Evolutionary conservation across 2,113 vertebrate genomes (phyloP), one percentile per base, ranked within the genome.

Genomic region (Promerops cafer): DNA sequence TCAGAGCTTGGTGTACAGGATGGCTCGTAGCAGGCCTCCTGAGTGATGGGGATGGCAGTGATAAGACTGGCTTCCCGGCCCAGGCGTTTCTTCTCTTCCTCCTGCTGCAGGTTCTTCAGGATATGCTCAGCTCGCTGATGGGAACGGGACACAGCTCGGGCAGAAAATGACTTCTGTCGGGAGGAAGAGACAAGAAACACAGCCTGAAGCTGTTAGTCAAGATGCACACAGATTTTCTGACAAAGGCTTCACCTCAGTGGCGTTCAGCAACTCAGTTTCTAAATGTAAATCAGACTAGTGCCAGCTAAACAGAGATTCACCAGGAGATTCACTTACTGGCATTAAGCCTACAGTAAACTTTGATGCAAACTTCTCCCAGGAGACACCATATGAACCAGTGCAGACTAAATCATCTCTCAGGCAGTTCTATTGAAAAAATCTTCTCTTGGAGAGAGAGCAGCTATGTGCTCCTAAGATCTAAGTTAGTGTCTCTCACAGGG

Each of bases 91-190:
- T 99, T 99, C 96, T 99, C 99, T 56, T 99, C 99, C 88, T 99
- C 99, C 90, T 99, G 99, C 93, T 99, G 99, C 96, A 99, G 98
- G 97, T 99, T 99, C 98, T 99, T 99, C 93, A 99, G 98, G 97
- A 99, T 99, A 89, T 99, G 99, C 93, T 99, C 99, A 0, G 99
- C 99, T 64, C 99, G 98, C 96, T 99, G 99, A 96, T 99, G 99
- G 89, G 99, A 99, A 64, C 99, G 99, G 0, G 99, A 99, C 83
- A 99, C 99, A 10, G 99, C 99, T 63, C 99, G 98, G 7, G 99
- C 99, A 2, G 99, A 99, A 97, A 99, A 99, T 6, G 99, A 99
- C 97, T 99, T 99, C 99, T 99, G 92, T 65, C 40, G 78, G 79
- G 72, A 85, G 89, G 40, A 68, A 6, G 87, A 52, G 37, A 89